phyloP scores from a whole-genome alignment of 2,888 invertebrate genomes.

The Nemoura dubitans region DNA sequence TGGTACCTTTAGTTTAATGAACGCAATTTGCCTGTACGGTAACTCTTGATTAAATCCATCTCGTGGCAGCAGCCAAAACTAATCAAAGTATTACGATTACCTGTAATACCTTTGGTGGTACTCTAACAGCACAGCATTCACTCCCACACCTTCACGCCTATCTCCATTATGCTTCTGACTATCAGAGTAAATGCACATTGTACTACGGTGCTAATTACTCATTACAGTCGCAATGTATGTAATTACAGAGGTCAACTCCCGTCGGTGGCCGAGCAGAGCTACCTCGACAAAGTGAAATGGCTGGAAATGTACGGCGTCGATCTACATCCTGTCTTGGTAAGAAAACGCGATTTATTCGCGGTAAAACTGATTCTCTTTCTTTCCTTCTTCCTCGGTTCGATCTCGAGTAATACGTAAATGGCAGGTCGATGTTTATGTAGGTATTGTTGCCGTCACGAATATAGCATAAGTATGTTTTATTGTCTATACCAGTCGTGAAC shows the following conservation, averaged over 20 bases:
- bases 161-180: neutral
- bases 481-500: neutral
- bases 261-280: constrained; percentile 91
- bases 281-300: constrained; percentile 96
- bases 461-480: neutral
- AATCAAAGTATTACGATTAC: neutral
- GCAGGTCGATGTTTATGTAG: neutral
- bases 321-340: constrained; percentile 93
- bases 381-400: neutral
- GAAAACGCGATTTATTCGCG: constrained; percentile 55
- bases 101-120: too few species aligned
- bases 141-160: neutral
- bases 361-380: neutral
- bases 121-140: neutral
- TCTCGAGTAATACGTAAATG: neutral
- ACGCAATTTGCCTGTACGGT: neutral
- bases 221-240: constrained; percentile 14
- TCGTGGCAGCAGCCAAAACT: neutral
- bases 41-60: neutral
- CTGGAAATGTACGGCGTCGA: constrained; percentile 98
- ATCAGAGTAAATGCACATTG: neutral
- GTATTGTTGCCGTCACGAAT: constrained; percentile 3
- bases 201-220: neutral
- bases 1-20: neutral
- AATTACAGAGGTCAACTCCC: constrained; percentile 82